These are phyloP conservation scores for Vanacampus margaritifer DNA, from an alignment of 2,113 vertebrate genomes.

Conservation along the genomic window DNA sequence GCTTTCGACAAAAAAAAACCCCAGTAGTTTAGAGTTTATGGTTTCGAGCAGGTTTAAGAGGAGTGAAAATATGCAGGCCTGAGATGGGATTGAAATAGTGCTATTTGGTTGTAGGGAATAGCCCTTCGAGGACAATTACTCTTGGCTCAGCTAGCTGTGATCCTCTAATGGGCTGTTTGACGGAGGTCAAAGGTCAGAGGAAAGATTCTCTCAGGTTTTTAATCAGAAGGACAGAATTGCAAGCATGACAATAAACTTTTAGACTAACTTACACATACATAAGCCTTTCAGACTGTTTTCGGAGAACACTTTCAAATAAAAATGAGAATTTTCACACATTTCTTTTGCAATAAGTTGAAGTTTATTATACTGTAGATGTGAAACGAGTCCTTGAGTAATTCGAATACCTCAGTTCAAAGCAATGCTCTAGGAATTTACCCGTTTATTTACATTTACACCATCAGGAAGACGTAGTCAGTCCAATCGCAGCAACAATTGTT, in stretches of 20 bases:
- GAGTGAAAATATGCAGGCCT: conserved; percentile 44
- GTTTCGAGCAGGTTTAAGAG: conserved; percentile 59
- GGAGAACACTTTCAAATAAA: background rate
- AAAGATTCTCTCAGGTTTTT: conserved; percentile 5
- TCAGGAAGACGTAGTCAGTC: too few relatives aligned
- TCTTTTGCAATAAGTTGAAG: too few relatives aligned
- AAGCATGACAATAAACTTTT: conserved; percentile 7
- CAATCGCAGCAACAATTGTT: too few relatives aligned
- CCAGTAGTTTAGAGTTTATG: conserved; percentile 46
- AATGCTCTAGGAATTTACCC: too few relatives aligned
- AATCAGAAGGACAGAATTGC: conserved; percentile 17
- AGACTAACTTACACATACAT: background rate
- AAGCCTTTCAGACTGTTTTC: background rate
- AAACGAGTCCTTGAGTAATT: too few relatives aligned
- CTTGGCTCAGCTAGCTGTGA: conserved; percentile 15
- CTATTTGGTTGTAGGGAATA: conserved; percentile 34
- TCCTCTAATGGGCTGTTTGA: conserved; percentile 36
- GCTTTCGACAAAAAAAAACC: conserved; percentile 26
- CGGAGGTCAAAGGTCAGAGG: conserved; percentile 44
- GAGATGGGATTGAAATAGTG: conserved; percentile 48
- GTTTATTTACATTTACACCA: too few relatives aligned
- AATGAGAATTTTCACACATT: too few relatives aligned
- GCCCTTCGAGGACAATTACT: conserved; percentile 41
- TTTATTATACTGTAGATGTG: too few relatives aligned
- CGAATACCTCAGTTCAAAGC: too few relatives aligned